Percentiles rank a stretch among this genome's conserved stretches.
phyloP scores from a whole-genome alignment of 2,113 vertebrate genomes.

The Rhabdomys dilectus region DNA sequence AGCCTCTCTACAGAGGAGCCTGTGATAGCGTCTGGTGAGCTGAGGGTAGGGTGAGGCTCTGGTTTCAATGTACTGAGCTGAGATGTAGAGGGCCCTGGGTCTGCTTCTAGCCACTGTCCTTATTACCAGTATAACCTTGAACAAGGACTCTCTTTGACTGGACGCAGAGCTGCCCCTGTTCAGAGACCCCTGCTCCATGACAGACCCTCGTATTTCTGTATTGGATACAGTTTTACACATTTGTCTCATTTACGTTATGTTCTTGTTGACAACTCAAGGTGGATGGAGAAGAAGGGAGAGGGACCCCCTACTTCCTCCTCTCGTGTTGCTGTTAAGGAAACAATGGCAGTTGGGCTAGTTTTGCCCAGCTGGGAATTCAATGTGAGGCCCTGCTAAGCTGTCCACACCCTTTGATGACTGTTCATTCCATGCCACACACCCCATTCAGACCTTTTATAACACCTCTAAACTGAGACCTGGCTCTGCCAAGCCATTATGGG shows the following conservation, averaged over 20 bases:
- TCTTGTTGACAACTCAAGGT: neutral
- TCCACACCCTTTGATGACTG: too few relatives aligned
- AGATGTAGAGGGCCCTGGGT: rapidly evolving
- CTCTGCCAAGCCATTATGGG: neutral
- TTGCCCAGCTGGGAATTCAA: neutral
- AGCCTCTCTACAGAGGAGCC: neutral
- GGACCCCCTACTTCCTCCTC: rapidly evolving
- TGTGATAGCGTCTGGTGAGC: neutral
- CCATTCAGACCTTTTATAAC: neutral
- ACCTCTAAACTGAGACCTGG: neutral
- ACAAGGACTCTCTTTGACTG: rapidly evolving
- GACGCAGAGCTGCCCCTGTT: neutral
- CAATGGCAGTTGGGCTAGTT: neutral
- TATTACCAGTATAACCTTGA: neutral
- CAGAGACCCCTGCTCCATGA: neutral
- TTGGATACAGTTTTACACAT: rapidly evolving
- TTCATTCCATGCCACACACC: neutral
- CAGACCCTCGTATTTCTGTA: rapidly evolving
- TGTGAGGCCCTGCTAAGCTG: neutral
- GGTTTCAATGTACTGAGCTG: neutral
- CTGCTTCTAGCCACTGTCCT: neutral
- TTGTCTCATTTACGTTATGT: neutral
- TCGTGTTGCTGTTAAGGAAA: neutral
- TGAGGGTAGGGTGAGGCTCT: too few relatives aligned
- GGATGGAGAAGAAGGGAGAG: neutral